Evolutionary conservation across 2,797 vertebrate species (phyloP).

Genomic region (Microctenopoma lineatum): DNA sequence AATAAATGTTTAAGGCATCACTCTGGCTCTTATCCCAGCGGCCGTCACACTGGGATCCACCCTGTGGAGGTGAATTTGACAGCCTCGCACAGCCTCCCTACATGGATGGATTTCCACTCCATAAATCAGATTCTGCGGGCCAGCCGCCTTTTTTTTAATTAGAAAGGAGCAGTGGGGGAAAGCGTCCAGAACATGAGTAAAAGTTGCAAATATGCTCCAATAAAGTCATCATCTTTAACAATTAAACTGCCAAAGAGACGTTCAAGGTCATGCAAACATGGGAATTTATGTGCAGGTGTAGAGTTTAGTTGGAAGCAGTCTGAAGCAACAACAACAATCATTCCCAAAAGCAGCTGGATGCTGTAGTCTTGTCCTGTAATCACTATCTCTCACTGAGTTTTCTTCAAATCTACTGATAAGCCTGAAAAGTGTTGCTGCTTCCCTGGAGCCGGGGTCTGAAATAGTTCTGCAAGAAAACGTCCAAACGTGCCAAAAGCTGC

Average conservation of each 20-base stretch:
- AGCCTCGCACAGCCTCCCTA: conserved; percentile 76
- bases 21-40: conserved; percentile 73
- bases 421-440: not conserved
- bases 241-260: not conserved
- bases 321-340: conserved; percentile 38
- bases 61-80: conserved; percentile 74
- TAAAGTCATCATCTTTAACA: conserved; percentile 27
- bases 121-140: conserved; percentile 75
- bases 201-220: not conserved
- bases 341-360: conserved; percentile 34
- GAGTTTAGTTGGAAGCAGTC: not conserved
- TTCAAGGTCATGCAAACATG: not conserved
- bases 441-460: conserved; percentile 23
- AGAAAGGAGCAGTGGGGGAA: conserved; percentile 44
- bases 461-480: conserved; percentile 24
- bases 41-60: conserved; percentile 71
- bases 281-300: not conserved
- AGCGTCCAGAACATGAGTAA: conserved; percentile 19
- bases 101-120: conserved; percentile 67
- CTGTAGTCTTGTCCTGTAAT: not conserved
- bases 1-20: conserved; percentile 57
- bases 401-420: conserved; percentile 10
- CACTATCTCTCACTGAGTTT: not conserved
- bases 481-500: conserved; percentile 58
- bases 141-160: conserved; percentile 57